Base-by-base conservation (phyloP, 2,888 invertebrate species). In the Chirona hameri region DNA sequence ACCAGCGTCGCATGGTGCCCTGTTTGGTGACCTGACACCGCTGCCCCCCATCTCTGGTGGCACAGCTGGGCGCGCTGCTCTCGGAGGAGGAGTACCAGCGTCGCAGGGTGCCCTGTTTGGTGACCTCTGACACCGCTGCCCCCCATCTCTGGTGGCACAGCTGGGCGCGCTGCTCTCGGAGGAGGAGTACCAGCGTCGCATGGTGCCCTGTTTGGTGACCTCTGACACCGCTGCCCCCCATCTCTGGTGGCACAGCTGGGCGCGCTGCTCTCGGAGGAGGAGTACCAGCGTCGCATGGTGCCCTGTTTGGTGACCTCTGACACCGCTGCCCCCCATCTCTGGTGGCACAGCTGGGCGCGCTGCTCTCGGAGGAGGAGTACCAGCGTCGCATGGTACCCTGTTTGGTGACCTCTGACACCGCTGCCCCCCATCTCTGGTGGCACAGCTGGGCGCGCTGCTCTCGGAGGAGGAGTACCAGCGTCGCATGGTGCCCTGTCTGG, bases 11-110 rank as follows among this genome's bases (percentile, higher is more conserved):
- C 87, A 96, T 99, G 87, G 97, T 99, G 81, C 99, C 99, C 1
- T 98, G 98, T 88, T 95, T 99, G 46, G 95, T 99, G 14, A 99
- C n/a, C n/a, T n/a, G n/a, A n/a, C n/a, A n/a, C n/a, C n/a, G n/a
- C n/a, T n/a, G n/a, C n/a, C n/a, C n/a, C n/a, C n/a, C n/a, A n/a
- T n/a, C n/a, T n/a, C n/a, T n/a, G 27, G 83, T 84, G 83, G 90
- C 92, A 85, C 90, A 98, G 94, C 90, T 99, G 86, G 98, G 98
- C 27, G 93, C 95, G 88, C 89, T 97, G 83, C 89, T 99, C 84
- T 95, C 95, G 81, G 95, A 96, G 86, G 91, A 91, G 0, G 98
- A 99, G 86, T 99, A 99, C 89, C 98, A 99, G 88, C 94, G 93
- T 87, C 94, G 95, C 87, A 96, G 99, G 87, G 97, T 99, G 81